phyloP scores from a whole-genome alignment of 1,140 invertebrate genomes.

The Babylonia areolata region DNA sequence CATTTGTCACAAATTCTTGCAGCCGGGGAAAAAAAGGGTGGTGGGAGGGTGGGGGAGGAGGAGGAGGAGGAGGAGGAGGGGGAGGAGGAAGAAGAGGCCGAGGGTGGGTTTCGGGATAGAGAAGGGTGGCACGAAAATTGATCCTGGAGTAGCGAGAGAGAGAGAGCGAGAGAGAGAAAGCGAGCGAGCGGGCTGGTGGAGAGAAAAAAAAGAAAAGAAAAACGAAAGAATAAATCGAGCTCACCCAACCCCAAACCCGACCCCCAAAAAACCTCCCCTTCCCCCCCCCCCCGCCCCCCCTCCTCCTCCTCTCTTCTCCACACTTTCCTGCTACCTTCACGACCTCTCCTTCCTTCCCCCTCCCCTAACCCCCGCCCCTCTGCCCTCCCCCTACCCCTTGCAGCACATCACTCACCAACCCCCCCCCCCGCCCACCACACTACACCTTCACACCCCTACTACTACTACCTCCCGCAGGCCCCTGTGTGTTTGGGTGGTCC shows the following conservation, averaged over 20 bases:
- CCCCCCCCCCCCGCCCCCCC: background rate
- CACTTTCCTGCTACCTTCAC: background rate
- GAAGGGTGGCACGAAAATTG: conserved; percentile 37
- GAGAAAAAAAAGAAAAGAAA: background rate
- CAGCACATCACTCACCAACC: background rate
- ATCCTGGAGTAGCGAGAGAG: conserved; percentile 13
- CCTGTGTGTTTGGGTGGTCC: conserved; percentile 24
- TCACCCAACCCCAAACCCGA: background rate
- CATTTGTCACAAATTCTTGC: conserved; percentile 42
- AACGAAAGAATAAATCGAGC: conserved; percentile 24
- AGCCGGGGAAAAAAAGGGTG: no score
- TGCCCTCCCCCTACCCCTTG: background rate
- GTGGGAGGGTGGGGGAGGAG: background rate
- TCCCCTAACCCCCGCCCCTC: background rate
- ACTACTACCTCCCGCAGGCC: background rate
- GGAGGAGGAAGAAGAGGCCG: background rate
- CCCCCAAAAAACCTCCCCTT: background rate
- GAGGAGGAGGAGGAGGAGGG: background rate
- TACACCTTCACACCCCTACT: background rate
- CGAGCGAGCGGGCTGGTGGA: background rate
- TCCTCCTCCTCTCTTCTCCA: background rate
- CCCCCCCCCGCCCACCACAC: background rate
- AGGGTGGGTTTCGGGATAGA: no score
- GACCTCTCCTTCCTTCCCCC: background rate
- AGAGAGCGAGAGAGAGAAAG: background rate